A percentile compares a stretch with the other conserved stretches of the same genome.
Evolutionary conservation across 2,113 vertebrate genomes (phyloP).

Genomic region (Oreochromis spilurus): DNA sequence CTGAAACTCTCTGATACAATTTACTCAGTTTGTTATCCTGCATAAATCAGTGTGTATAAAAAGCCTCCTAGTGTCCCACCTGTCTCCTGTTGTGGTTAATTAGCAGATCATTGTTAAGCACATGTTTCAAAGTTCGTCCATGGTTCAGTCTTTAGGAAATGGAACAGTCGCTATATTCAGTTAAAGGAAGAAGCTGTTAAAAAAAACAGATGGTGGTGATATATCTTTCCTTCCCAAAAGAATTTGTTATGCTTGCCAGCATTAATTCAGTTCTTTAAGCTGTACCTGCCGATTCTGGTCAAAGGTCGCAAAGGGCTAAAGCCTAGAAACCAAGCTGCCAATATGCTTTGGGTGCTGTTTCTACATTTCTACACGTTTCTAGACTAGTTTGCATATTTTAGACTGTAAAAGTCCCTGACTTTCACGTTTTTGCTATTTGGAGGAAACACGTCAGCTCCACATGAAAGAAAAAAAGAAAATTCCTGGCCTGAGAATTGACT

Average conservation of each 20-base stretch:
- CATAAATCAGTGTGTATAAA: background rate
- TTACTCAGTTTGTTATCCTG: background rate
- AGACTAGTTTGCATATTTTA: background rate
- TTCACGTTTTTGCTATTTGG: background rate
- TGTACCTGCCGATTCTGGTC: background rate
- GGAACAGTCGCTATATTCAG: background rate
- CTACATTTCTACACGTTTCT: background rate
- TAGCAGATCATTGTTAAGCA: constrained; percentile 13
- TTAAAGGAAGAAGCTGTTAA: constrained; percentile 5
- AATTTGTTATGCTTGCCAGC: background rate
- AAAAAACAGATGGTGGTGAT: constrained; percentile 23
- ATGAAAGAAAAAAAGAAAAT: background rate
- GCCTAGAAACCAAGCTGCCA: background rate
- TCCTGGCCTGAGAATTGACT: background rate
- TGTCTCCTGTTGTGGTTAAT: background rate
- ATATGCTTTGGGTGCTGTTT: background rate
- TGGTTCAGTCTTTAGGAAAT: constrained; percentile 6
- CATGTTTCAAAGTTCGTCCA: constrained; percentile 13
- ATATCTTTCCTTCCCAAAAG: constrained; percentile 1
- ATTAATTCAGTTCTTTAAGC: constrained; percentile 6
- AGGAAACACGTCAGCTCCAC: background rate
- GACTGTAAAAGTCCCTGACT: background rate
- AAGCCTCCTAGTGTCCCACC: background rate
- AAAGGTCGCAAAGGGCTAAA: background rate
- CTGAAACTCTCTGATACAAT: background rate